A percentile compares a stretch with the other conserved stretches of the same genome.
These are phyloP conservation scores for Lasioglossum albipes DNA, from an alignment of 1,140 invertebrate species.

Conservation along the genomic window DNA sequence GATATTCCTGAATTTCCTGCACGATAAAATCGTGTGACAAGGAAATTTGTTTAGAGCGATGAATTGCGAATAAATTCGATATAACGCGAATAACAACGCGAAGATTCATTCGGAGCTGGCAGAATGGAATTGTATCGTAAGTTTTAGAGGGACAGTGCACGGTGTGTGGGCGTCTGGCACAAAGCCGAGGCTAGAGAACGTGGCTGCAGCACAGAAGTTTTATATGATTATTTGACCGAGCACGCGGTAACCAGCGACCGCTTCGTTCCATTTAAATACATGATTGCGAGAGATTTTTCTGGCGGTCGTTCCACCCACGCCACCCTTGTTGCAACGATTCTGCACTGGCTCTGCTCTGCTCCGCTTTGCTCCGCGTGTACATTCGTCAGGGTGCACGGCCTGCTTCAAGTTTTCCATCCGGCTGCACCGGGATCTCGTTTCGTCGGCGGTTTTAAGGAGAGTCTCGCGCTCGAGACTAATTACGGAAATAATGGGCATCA, in stretches of 20 bases:
- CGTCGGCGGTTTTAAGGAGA: slow-evolving; percentile 40
- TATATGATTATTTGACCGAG: slow-evolving; percentile 51
- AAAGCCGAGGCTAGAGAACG: no score
- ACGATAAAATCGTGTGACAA: no score
- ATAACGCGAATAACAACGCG: no score
- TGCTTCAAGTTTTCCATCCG: slow-evolving; percentile 34
- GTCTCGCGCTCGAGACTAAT: slow-evolving; percentile 43
- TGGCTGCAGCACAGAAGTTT: slow-evolving; percentile 36
- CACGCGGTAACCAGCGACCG: slow-evolving; percentile 30
- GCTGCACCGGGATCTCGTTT: slow-evolving; percentile 36
- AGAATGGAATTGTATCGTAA: no score
- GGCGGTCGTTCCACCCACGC: neutral
- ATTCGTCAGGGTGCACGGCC: neutral
- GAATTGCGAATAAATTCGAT: no score
- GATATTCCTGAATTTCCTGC: no score
- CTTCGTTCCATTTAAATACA: slow-evolving; percentile 53
- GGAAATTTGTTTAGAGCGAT: no score
- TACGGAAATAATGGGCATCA: slow-evolving; percentile 47
- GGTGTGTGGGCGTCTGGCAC: no score
- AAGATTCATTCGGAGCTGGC: no score
- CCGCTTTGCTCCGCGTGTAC: neutral
- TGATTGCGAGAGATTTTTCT: slow-evolving; percentile 49
- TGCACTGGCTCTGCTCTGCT: no score
- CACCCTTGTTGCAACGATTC: no score
- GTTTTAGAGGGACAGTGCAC: no score